Evolutionary conservation across 2,113 vertebrate genomes (phyloP).

Genomic region (Apteryx owenii): DNA sequence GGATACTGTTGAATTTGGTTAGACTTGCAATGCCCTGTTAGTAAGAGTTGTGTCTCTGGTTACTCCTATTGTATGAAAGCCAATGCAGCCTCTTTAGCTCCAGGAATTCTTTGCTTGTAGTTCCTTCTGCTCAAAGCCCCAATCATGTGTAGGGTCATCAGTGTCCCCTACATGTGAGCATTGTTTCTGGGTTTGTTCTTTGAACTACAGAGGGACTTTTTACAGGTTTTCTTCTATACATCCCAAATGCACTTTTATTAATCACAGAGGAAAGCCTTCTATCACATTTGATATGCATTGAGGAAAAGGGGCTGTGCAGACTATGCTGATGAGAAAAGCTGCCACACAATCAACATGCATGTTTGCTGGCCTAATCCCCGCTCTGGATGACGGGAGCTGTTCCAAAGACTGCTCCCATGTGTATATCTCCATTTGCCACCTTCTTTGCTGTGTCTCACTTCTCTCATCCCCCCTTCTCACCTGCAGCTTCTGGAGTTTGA

Average conservation of each 20-base stretch:
- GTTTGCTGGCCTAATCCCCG: background rate
- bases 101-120: background rate
- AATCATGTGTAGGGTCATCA: fast-evolving
- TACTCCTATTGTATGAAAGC: background rate
- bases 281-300: background rate
- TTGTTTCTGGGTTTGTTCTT: background rate
- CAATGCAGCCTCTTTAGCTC: background rate
- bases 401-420: background rate
- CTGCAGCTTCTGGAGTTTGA: background rate
- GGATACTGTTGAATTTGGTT: background rate
- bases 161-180: fast-evolving
- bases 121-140: background rate
- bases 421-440: background rate
- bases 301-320: background rate
- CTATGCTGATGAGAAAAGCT: background rate
- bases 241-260: background rate
- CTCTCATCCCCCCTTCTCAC: background rate
- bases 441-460: background rate
- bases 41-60: background rate
- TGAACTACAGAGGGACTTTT: background rate
- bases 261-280: background rate
- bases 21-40: background rate
- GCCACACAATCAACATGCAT: fast-evolving
- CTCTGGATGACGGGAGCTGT: background rate
- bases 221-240: background rate